A percentile compares a stretch with the other conserved stretches of the same genome.
Conservation (phyloP, 2,797 vertebrate species). For the Xenops minutus region DNA sequence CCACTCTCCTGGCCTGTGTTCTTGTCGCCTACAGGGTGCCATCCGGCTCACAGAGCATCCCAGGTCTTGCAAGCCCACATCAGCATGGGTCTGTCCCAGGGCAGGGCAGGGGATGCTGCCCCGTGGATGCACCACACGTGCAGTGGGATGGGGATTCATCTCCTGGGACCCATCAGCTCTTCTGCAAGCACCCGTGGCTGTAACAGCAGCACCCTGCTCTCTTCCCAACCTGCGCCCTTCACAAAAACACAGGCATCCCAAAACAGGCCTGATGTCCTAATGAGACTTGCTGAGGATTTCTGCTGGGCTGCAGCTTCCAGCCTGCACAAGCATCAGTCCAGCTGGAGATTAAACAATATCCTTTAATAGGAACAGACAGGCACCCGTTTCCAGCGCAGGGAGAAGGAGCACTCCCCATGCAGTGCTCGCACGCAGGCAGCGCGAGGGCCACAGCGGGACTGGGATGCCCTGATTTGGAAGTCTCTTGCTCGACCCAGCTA, state of each 20-base stretch:
- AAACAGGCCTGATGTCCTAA: neutral
- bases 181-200: neutral
- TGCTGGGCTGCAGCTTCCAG: neutral
- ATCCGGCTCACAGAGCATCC: neutral
- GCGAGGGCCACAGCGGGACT: rapidly evolving
- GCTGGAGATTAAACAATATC: neutral
- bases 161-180: neutral
- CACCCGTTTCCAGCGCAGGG: rapidly evolving
- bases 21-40: neutral
- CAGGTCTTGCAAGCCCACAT: neutral
- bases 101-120: neutral
- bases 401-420: neutral
- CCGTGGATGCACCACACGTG: neutral
- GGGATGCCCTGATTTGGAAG: constrained; percentile 57
- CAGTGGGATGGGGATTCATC: neutral
- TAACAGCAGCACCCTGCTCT: neutral
- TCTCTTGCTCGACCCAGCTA: neutral
- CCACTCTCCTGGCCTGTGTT: neutral
- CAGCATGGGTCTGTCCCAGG: neutral
- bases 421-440: neutral
- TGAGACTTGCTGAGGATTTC: neutral
- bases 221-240: neutral
- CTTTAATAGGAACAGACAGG: constrained; percentile 27
- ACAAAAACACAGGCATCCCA: neutral
- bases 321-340: neutral